Percentiles rank a stretch among this genome's conserved stretches.
Conservation (phyloP, 1,140 invertebrate species). For the Papilio polytes region DNA sequence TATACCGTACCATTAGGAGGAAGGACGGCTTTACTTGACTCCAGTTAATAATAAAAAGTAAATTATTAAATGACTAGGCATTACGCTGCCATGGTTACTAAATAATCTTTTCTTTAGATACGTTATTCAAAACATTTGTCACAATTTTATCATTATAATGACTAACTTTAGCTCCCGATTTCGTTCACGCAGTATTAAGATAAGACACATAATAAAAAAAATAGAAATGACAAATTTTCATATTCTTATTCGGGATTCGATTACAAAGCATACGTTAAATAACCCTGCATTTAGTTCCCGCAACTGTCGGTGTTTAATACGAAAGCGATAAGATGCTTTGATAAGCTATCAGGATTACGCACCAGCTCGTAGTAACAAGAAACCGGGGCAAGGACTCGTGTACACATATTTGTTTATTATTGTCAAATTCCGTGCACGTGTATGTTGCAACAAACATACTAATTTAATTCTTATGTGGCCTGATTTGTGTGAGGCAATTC, state of each 20-base stretch:
- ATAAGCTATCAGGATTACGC: constrained; percentile 75
- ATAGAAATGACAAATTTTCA: too few relatives aligned
- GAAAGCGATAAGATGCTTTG: constrained; percentile 66
- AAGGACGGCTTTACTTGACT: constrained; percentile 2
- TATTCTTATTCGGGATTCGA: not conserved
- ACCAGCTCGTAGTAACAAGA: constrained; percentile 74
- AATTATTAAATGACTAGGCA: constrained; percentile 1
- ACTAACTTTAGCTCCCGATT: too few relatives aligned
- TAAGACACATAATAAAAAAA: too few relatives aligned
- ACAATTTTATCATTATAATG: constrained; percentile 45
- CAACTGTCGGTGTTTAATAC: constrained; percentile 56
- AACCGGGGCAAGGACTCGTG: constrained; percentile 78
- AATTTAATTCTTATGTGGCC: constrained; percentile 51
- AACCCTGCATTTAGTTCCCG: constrained; percentile 38
- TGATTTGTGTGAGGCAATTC: constrained; percentile 50
- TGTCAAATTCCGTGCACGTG: constrained; percentile 73
- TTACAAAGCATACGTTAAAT: not conserved
- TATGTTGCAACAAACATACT: constrained; percentile 65
- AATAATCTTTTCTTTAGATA: constrained; percentile 16
- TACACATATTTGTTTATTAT: constrained; percentile 73
- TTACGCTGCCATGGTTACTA: not conserved
- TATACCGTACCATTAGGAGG: constrained; percentile 29
- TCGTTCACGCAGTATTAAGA: too few relatives aligned
- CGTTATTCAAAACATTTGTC: constrained; percentile 33
- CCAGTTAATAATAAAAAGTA: constrained; percentile 13